phyloP scores from a whole-genome alignment of 2,797 vertebrate genomes.

The Hemibagrus guttatus region DNA sequence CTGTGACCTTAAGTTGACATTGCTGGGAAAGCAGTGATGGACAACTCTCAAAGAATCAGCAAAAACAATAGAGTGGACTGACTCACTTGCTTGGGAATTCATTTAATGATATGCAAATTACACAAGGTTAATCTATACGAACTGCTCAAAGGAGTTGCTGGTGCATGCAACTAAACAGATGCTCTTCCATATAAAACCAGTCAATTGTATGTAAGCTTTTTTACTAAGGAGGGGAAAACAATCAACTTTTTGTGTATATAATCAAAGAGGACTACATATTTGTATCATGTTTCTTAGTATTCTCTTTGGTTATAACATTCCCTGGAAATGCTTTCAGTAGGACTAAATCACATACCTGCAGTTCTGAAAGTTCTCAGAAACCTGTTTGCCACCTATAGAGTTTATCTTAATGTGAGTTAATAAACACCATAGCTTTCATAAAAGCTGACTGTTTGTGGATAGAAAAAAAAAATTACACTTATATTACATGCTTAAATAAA shows the following conservation, averaged over 20 bases:
- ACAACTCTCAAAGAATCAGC: conserved; percentile 12
- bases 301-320: conserved; percentile 29
- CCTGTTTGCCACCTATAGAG: conserved; percentile 16
- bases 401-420: conserved; percentile 38
- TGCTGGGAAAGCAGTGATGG: conserved; percentile 55
- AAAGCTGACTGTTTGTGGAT: conserved; percentile 13
- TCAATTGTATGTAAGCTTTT: neutral
- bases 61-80: conserved; percentile 35
- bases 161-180: neutral
- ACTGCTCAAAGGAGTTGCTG: conserved; percentile 9
- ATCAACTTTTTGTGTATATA: conserved; percentile 12
- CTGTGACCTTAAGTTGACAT: conserved; percentile 61
- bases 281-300: conserved; percentile 25
- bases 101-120: conserved; percentile 47
- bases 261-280: neutral
- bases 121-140: neutral
- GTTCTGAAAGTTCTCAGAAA: conserved; percentile 31
- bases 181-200: neutral
- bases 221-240: neutral
- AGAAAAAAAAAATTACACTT: neutral
- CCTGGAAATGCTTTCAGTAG: conserved; percentile 33
- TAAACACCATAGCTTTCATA: conserved; percentile 33
- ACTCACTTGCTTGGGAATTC: conserved; percentile 37
- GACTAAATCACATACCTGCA: conserved; percentile 26
- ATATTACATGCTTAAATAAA: neutral